Evolutionary conservation across 2,888 invertebrate genomes (phyloP).

Genomic region (Dermolepida albohirtum): DNA sequence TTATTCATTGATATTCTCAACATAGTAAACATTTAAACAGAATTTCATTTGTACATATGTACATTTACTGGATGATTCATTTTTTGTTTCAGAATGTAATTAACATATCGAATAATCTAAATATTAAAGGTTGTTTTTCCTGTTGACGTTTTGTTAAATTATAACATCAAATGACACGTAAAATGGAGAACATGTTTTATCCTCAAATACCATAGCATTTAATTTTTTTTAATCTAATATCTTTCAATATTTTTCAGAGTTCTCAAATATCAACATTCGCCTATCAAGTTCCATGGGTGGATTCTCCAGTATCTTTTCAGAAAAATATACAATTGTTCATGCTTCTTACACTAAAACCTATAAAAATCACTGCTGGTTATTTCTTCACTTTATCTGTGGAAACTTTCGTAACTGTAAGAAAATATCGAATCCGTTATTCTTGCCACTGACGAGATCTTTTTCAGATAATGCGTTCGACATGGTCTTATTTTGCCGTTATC

Average conservation of each 20-base stretch:
- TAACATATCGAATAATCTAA: no score
- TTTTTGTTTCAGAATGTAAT: no score
- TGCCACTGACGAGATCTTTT: not conserved
- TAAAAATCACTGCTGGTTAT: constrained; percentile 3
- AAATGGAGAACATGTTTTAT: no score
- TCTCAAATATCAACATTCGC: constrained; percentile 2
- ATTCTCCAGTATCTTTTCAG: not conserved
- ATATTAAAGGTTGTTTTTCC: no score
- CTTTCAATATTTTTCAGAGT: constrained; percentile 5
- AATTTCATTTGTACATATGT: no score
- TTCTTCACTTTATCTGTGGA: constrained; percentile 6
- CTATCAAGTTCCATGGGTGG: not conserved
- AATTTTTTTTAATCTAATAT: no score
- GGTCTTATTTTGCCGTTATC: constrained; percentile 18
- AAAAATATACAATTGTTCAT: constrained; percentile 21
- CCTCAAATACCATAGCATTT: no score
- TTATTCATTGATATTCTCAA: no score
- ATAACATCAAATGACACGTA: no score
- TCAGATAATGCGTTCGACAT: constrained; percentile 15
- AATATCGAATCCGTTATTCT: not conserved
- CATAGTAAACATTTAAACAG: no score
- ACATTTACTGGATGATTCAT: no score
- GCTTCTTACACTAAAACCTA: not conserved
- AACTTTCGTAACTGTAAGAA: constrained; percentile 9
- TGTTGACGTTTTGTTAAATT: no score